phyloP scores from a whole-genome alignment of 2,797 vertebrate genomes.

The Arremon brunneinucha region DNA sequence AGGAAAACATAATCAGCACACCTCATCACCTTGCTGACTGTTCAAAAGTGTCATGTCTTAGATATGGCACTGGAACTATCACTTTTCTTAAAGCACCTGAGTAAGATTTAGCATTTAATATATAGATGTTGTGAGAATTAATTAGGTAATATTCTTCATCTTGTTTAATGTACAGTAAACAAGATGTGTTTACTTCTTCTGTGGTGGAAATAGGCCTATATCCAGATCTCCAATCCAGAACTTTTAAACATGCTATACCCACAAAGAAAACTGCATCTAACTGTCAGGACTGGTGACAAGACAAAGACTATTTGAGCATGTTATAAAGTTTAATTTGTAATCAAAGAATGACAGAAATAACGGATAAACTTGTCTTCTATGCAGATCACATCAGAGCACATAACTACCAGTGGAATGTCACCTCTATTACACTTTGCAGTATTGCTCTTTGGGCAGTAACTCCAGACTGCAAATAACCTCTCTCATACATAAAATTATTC shows the following conservation, averaged over 20 bases:
- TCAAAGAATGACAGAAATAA: neutral
- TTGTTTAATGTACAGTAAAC: neutral
- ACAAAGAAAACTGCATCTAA: neutral
- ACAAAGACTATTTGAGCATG: neutral
- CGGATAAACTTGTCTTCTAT: neutral
- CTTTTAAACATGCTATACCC: neutral
- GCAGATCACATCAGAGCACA: neutral
- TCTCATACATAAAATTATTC: neutral
- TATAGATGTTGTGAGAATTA: neutral
- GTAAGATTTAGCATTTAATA: neutral
- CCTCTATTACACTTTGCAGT: neutral
- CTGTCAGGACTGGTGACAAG: neutral
- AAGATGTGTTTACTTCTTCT: neutral
- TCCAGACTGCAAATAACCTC: neutral
- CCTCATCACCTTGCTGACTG: neutral
- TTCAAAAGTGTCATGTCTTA: neutral
- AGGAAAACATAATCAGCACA: neutral
- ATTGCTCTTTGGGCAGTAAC: neutral
- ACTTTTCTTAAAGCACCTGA: neutral
- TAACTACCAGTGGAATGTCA: neutral
- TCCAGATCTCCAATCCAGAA: neutral
- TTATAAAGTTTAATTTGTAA: neutral
- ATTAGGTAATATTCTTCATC: neutral
- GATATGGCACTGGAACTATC: neutral
- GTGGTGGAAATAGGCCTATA: neutral